Evolutionary conservation across 2,797 vertebrate genomes (phyloP), one percentile per base, ranked within the genome.

Genomic region (Nyctalus aviator): DNA sequence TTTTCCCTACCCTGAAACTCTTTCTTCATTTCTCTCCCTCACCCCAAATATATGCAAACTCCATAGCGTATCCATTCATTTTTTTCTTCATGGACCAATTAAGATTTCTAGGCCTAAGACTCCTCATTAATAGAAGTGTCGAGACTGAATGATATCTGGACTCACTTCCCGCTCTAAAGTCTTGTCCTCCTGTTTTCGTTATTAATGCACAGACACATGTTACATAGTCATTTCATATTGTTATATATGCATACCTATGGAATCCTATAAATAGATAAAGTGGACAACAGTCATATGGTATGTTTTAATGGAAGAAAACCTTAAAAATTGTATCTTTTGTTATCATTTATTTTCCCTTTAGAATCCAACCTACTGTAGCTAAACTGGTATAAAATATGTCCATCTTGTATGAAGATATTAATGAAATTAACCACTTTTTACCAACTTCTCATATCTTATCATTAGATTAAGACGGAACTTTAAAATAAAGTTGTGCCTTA

Each of bases 391-490:
- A 78, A 75, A 73, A 69, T 66, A 82, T 68, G 5, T 59, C 25
- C 41, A 48, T 62, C 44, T 88, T 64, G 1, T 18, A 10, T 75
- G 72, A 83, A n/a, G 17, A 57, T 79, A 55, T 84, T 84, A 79
- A 59, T 66, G 30, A 93, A 86, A 62, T 83, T 35, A 68, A 69
- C 55, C 23, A 30, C 14, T 84, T 30, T 41, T 90, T 50, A 84
- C 55, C 8, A 81, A 35, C 72, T 85, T 88, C 30, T 88, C 15
- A 17, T 71, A 21, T 84, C 84, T 95, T 48, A 81, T 66, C 32
- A 27, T 86, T 78, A 86, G 66, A 90, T 83, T 59, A 72, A 73
- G 55, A 90, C 72, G 64, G 85, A 93, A 44, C 13, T 68, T 91
- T 13, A 75, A 73, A 82, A 46, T 88, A 57, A 78, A 68, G 6